Conservation (phyloP, 2,888 invertebrate species). For the Agriotes lineatus region DNA sequence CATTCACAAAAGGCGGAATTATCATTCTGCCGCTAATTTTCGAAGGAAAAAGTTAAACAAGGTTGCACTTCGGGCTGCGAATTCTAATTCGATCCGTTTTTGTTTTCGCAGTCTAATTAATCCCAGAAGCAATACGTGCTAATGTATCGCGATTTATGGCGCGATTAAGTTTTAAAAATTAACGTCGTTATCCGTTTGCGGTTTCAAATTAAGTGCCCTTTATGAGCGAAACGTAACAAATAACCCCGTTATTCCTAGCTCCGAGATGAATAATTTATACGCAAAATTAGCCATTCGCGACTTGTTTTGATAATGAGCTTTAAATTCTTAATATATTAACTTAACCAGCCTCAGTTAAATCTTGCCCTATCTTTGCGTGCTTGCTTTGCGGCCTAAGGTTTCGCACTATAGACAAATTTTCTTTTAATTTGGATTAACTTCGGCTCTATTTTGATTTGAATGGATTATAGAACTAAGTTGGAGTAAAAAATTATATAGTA, state of each 20-base stretch:
- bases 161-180: constrained; percentile 44
- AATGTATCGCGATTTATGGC: constrained; percentile 37
- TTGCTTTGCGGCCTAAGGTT: too few species aligned
- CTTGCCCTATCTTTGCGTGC: too few species aligned
- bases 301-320: constrained; percentile 21
- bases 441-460: too few species aligned
- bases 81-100: constrained; percentile 41
- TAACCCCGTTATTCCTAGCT: constrained; percentile 15
- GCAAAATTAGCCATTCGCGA: constrained; percentile 32
- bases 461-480: too few species aligned
- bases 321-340: constrained; percentile 19
- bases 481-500: too few species aligned
- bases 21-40: constrained; percentile 45
- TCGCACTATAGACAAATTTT: too few species aligned
- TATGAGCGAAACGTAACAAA: constrained; percentile 32
- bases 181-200: constrained; percentile 36
- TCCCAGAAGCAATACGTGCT: constrained; percentile 19
- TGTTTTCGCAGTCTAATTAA: constrained; percentile 29
- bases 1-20: constrained; percentile 49
- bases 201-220: constrained; percentile 35
- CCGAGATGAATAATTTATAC: constrained; percentile 31
- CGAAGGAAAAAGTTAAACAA: constrained; percentile 30
- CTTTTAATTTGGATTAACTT: too few species aligned
- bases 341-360: too few species aligned
- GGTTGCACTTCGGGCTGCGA: constrained; percentile 27